Percentiles rank a stretch among this genome's conserved stretches.
phyloP scores from a whole-genome alignment of 1,140 invertebrate genomes.

The Pseudomyrmex flavicornis region DNA sequence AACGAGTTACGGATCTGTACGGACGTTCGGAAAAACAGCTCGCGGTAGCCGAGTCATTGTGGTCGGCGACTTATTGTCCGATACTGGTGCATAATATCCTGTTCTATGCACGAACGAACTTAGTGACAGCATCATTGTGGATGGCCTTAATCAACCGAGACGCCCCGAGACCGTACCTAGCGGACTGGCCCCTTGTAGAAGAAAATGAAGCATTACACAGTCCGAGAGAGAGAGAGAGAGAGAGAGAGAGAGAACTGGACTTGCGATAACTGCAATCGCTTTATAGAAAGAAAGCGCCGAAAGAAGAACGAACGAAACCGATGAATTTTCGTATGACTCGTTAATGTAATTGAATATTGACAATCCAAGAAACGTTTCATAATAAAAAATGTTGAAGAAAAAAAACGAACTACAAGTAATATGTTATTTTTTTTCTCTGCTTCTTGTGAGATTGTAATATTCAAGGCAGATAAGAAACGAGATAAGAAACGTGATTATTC shows the following conservation, averaged over 20 bases:
- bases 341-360: slow-evolving; percentile 25
- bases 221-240: neutral
- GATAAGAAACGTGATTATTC: slow-evolving; percentile 72
- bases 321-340: neutral
- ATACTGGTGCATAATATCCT: slow-evolving; percentile 81
- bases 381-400: too few species aligned
- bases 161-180: slow-evolving; percentile 23
- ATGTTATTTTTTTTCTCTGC: slow-evolving; percentile 10
- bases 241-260: too few species aligned
- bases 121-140: slow-evolving; percentile 77
- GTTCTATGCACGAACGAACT: slow-evolving; percentile 82
- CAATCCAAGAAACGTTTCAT: too few species aligned
- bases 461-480: slow-evolving; percentile 75
- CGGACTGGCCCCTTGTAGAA: slow-evolving; percentile 23
- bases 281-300: neutral
- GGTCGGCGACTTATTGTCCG: slow-evolving; percentile 81
- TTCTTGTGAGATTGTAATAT: slow-evolving; percentile 64
- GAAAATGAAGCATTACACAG: slow-evolving; percentile 62
- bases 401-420: neutral
- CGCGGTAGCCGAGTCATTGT: slow-evolving; percentile 72
- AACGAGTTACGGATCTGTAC: slow-evolving; percentile 28
- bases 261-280: too few species aligned
- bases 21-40: slow-evolving; percentile 28
- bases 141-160: slow-evolving; percentile 70
- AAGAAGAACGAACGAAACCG: neutral